phyloP scores from a whole-genome alignment of 2,797 vertebrate genomes.

The Ambastaia sidthimunki region DNA sequence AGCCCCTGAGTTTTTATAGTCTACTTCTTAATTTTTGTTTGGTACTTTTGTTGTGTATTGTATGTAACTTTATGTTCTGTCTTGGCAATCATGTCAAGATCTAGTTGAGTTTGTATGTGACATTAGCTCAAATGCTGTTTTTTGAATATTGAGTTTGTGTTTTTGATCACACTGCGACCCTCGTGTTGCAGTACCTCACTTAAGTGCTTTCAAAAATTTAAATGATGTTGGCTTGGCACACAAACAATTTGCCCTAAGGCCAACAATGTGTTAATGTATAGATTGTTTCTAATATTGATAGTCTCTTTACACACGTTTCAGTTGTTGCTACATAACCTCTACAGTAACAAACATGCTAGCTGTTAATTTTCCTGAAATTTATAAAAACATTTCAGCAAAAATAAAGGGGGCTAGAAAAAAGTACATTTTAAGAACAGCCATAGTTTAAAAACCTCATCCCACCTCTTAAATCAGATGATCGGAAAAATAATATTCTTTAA shows the following conservation, averaged over 20 bases:
- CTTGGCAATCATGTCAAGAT: constrained; percentile 35
- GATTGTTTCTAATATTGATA: constrained; percentile 5
- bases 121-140: too few species aligned
- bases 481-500: not conserved
- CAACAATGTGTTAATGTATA: not conserved
- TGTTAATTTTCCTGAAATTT: not conserved
- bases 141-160: not conserved
- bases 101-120: not conserved
- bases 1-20: too few species aligned
- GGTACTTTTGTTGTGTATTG: too few species aligned
- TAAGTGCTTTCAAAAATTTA: constrained; percentile 3
- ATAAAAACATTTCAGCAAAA: too few species aligned
- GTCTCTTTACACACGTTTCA: not conserved
- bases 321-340: not conserved
- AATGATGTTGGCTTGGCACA: constrained; percentile 21
- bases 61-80: constrained; percentile 39
- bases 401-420: too few species aligned
- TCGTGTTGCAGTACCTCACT: not conserved
- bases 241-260: constrained; percentile 19
- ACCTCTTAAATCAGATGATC: too few species aligned
- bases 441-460: too few species aligned
- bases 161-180: not conserved
- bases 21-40: too few species aligned
- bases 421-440: not conserved
- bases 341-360: not conserved